Evolutionary conservation across 2,888 invertebrate species (phyloP), one percentile per base, ranked within the genome.

Genomic region (Resseliella maxima): DNA sequence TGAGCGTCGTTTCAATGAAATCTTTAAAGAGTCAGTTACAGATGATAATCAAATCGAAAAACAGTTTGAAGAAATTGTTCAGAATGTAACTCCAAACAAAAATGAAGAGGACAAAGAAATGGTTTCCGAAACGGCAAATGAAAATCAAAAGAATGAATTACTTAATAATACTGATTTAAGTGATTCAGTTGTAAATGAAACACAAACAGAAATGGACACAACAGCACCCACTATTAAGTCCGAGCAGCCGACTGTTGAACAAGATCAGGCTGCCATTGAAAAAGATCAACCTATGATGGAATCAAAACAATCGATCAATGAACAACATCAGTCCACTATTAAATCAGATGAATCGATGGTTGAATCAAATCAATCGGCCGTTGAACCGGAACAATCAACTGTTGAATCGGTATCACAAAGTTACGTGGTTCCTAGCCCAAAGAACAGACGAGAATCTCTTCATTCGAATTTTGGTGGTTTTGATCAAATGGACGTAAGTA

Each of bases 391-490:
- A n/a, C n/a, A n/a, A 18, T 2, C 10, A 18, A 2, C 50, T 12
- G 2, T 50, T 2, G 41, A 8, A 5, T 41, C 50, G 2, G 21
- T 2, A 50, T 50, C 15, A 8, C 5, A 50, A 50, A 18, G 2
- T 50, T 6, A 18, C 24, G 24, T 1, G n/a, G 59, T 10, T 24
- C 59, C 27, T 35, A 72, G 24, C 18, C 24, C 27, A 12, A 59
- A 59, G 46, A 59, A 3, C 24, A 24, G 15, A 31, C 15, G 41
- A 38, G 38, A 83, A 38, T 83, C 83, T n/a, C n/a, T 59, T 72
- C 72, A 31, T 31, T 72, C 72, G 15, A n/a, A n/a, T n/a, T n/a
- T n/a, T n/a, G n/a, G n/a, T n/a, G 72, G 31, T 72, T 72, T 72
- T 2, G 72, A 72, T 72, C 72, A 15, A 72, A 72, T 72, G 72